Conservation (phyloP, 92 coral and sea anemone species). For the Phymanthus crucifer region DNA sequence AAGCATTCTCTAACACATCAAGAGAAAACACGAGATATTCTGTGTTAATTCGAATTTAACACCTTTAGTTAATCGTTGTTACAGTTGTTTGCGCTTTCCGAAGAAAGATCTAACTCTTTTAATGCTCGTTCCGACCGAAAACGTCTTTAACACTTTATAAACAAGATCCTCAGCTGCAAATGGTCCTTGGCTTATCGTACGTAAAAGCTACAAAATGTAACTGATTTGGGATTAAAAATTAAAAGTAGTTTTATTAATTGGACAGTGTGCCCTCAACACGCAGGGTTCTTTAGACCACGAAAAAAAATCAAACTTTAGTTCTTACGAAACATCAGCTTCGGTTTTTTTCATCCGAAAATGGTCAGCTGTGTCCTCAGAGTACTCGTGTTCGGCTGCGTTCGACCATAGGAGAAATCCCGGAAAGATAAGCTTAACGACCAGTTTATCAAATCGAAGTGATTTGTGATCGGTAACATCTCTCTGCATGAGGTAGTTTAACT, state of each 20-base stretch:
- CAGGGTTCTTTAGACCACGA: background rate
- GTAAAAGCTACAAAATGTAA: background rate
- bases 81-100: background rate
- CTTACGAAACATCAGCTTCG: background rate
- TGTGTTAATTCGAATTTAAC: background rate
- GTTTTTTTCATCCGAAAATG: background rate
- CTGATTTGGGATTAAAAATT: constrained; percentile 2
- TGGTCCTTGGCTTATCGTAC: background rate
- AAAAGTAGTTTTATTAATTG: background rate
- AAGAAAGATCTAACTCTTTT: background rate
- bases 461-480: background rate
- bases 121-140: background rate
- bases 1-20: constrained; percentile 7
- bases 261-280: background rate
- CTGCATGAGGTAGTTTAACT: constrained; percentile 10
- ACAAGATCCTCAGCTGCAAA: too few species aligned
- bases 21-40: background rate
- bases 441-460: constrained; percentile 3
- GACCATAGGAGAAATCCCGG: background rate
- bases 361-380: background rate
- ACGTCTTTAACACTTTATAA: background rate
- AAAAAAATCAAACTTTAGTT: background rate
- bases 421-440: background rate
- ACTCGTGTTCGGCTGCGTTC: background rate
- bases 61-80: background rate